These are phyloP conservation scores for Neopelma chrysocephalum DNA, from an alignment of 2,797 vertebrate genomes.

Conservation along the genomic window DNA sequence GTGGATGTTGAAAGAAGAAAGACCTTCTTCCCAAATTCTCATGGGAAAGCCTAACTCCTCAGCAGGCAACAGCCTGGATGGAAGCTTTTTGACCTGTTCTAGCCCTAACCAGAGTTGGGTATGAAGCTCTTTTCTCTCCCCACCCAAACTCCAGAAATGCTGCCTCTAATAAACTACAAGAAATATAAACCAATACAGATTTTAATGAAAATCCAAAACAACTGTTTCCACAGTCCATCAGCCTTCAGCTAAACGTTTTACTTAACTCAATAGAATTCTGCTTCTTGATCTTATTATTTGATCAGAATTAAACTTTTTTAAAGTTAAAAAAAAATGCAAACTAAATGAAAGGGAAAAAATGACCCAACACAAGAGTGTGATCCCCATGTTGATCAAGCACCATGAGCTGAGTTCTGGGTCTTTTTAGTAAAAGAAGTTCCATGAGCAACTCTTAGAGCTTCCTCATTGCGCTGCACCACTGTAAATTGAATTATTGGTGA, in stretches of 20 bases:
- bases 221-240: background rate
- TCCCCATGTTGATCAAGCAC: background rate
- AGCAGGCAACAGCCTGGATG: background rate
- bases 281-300: background rate
- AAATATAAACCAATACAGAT: background rate
- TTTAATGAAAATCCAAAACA: background rate
- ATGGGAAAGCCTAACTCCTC: background rate
- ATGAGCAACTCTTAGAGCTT: background rate
- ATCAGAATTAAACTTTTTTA: background rate
- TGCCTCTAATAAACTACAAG: background rate
- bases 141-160: background rate
- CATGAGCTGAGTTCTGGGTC: background rate
- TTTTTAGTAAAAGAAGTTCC: background rate
- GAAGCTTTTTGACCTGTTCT: background rate
- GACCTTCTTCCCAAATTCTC: background rate
- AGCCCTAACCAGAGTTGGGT: background rate
- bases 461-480: background rate
- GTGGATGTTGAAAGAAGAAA: fast-evolving
- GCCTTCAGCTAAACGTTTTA: background rate
- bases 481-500: background rate
- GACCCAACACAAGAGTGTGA: background rate
- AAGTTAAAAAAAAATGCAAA: background rate
- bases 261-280: background rate
- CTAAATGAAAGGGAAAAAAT: background rate
- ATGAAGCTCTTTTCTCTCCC: background rate